A percentile compares a stretch with the other conserved stretches of the same genome.
Evolutionary conservation across 2,888 invertebrate species (phyloP).

Genomic region (Morpho achilles): DNA sequence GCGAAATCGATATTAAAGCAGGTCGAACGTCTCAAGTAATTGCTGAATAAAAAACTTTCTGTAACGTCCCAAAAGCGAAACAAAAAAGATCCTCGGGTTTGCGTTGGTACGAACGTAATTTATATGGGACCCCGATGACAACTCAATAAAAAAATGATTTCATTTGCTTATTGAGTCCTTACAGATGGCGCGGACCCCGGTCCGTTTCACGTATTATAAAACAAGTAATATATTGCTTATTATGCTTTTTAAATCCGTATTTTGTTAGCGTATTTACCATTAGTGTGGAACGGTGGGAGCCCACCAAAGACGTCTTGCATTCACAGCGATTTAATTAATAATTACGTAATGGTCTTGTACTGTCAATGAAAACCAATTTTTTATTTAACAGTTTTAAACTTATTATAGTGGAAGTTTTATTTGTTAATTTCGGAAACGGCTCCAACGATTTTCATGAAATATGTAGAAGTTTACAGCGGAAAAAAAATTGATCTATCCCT

Average conservation of each 20-base stretch:
- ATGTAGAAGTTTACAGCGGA: too few relatives aligned
- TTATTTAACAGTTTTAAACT: too few relatives aligned
- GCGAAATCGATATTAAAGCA: conserved; percentile 75
- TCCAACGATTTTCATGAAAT: too few relatives aligned
- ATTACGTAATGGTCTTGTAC: too few relatives aligned
- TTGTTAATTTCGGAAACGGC: too few relatives aligned
- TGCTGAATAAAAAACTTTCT: conserved; percentile 78
- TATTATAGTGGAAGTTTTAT: too few relatives aligned
- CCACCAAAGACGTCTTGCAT: conserved; percentile 54
- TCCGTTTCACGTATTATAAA: conserved; percentile 57
- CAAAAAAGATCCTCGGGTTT: conserved; percentile 55
- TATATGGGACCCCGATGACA: conserved; percentile 75
- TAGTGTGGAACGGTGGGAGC: conserved; percentile 36
- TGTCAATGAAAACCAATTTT: neutral
- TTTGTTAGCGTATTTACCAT: conserved; percentile 7
- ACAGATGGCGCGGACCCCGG: conserved; percentile 47
- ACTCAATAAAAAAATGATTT: conserved; percentile 79
- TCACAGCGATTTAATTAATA: too few relatives aligned
- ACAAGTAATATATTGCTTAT: conserved; percentile 14
- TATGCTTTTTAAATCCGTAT: conserved; percentile 15
- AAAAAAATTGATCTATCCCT: too few relatives aligned
- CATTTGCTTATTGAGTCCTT: conserved; percentile 79
- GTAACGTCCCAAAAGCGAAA: conserved; percentile 70
- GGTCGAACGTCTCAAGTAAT: conserved; percentile 74
- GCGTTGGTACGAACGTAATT: conserved; percentile 62